Base-by-base conservation (phyloP, 2,888 invertebrate genomes). In the Protonemura montana region DNA sequence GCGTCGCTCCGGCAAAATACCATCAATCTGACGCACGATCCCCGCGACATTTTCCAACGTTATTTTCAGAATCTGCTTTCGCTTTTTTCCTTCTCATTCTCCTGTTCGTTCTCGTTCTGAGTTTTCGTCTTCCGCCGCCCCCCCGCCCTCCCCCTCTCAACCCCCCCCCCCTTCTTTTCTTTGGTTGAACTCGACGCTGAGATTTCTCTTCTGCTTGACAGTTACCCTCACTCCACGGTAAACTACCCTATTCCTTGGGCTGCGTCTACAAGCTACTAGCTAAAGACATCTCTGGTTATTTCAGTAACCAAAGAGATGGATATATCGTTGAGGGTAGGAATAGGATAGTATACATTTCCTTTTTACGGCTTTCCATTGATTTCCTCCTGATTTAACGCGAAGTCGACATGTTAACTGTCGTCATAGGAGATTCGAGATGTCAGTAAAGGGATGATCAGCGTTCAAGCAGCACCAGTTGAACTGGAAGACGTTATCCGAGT, bases 191-290 rank as follows among this genome's bases (percentile, higher is more conserved):
- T 83, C 42, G 30, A 30, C 82, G 82, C 41, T 26, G 82, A 29
- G 82, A 86, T 86, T 86, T 86, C 82, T 86, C 86, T 86, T 82
- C 35, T 81, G 82, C 76, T 26, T 82, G 86, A 86, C 82, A 82
- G 86, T 25, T 83, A 26, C 82, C 30, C 82, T 25, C 42, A n/a
- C 82, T 30, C 81, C 29, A 30, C 81, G 35, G 35, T 26, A 30
- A 26, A 30, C 82, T 41, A n/a, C 41, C 41, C 82, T 26, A n/a
- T 13, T n/a, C 42, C 10, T 7, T n/a, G 30, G 35, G 3, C n/a
- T 41, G 41, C 42, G 35, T 83, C 42, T 29, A 28, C 30, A 82
- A 82, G 82, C 82, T 83, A n/a, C 35, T 25, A 42, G 42, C 82
- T 41, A 41, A 83, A 41, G 82, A 83, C 82, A 30, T 83, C 30